Evolutionary conservation across 1,140 invertebrate species (phyloP).

Genomic region (Venturia canescens): DNA sequence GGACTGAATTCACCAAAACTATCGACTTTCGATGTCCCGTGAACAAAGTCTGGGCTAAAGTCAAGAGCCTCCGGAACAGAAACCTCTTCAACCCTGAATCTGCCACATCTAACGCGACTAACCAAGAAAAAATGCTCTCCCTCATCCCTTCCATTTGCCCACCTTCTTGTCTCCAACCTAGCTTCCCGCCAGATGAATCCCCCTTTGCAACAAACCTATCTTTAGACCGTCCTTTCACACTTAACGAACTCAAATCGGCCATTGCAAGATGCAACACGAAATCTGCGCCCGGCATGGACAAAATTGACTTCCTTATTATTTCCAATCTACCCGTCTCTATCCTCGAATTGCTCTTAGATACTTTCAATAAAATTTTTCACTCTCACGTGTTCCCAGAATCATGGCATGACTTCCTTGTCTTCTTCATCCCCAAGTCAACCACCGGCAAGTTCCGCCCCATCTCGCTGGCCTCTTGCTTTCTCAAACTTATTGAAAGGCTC

Average conservation of each 20-base stretch:
- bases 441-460: neutral
- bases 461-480: neutral
- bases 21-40: neutral
- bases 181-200: neutral
- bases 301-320: neutral
- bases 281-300: neutral
- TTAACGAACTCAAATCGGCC: neutral
- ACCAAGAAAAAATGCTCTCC: neutral
- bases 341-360: neutral
- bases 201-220: neutral
- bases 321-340: neutral
- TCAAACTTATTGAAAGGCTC: neutral
- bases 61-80: neutral
- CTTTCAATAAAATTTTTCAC: neutral
- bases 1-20: neutral
- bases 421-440: too few relatives aligned
- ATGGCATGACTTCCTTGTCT: neutral
- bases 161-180: neutral
- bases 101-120: neutral
- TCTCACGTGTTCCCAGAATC: neutral
- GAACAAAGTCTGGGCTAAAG: neutral
- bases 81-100: neutral
- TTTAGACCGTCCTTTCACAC: neutral
- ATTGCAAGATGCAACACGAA: neutral
- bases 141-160: conserved; percentile 29